Conservation (phyloP, 2,113 vertebrate species). For the Seriola quinqueradiata region DNA sequence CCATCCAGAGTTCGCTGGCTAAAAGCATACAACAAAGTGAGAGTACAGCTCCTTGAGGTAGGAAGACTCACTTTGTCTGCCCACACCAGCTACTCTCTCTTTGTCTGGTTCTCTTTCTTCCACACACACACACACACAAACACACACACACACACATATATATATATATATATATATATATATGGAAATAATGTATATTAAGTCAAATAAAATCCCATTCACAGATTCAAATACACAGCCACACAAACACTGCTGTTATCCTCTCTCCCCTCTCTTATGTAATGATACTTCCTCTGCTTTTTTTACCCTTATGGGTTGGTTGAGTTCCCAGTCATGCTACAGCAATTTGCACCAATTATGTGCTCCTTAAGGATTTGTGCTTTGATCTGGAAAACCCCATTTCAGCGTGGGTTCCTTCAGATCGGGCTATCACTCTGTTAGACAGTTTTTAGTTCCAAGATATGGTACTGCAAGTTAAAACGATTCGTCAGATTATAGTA, state of each 20-base stretch:
- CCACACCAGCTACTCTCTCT: background rate
- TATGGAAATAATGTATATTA: too few species aligned
- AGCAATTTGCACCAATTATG: constrained; percentile 47
- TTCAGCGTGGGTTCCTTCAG: constrained; percentile 16
- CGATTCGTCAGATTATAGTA: background rate
- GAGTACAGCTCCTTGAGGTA: constrained; percentile 72
- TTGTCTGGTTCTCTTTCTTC: background rate
- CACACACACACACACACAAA: background rate
- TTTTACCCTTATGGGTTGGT: constrained; percentile 55
- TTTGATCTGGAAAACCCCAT: constrained; percentile 51
- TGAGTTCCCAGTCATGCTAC: constrained; percentile 72
- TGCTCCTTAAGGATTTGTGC: constrained; percentile 32
- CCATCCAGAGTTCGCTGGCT: constrained; percentile 77
- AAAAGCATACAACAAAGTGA: constrained; percentile 80
- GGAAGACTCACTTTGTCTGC: background rate
- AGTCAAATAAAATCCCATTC: background rate
- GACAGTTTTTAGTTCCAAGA: constrained; percentile 7
- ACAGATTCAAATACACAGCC: background rate
- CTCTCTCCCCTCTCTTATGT: constrained; percentile 3
- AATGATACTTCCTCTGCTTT: background rate
- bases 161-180: too few species aligned
- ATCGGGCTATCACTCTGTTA: constrained; percentile 18
- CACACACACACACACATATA: background rate
- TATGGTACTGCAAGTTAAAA: constrained; percentile 17
- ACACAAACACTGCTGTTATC: background rate